phyloP scores from a whole-genome alignment of 35 echinoderm and acorn worm genomes.

The Anneissia japonica region DNA sequence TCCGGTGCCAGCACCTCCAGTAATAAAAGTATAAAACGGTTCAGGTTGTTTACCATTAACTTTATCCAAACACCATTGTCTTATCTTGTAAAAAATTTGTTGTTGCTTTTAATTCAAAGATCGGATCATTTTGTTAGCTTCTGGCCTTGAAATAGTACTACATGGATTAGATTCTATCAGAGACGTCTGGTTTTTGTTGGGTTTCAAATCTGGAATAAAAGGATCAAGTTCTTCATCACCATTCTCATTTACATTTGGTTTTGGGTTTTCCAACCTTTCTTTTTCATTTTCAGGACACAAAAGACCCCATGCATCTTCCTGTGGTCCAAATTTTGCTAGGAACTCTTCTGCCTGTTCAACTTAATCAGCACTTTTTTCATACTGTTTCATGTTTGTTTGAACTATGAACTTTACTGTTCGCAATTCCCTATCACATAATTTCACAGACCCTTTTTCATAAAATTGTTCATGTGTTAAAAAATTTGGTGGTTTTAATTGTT shows the following conservation, averaged over 20 bases:
- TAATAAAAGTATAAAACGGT: constrained; percentile 74
- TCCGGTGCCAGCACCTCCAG: constrained; percentile 46
- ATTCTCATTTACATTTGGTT: background rate
- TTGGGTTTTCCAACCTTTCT: constrained; percentile 23
- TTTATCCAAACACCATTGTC: constrained; percentile 47
- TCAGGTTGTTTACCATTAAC: constrained; percentile 17
- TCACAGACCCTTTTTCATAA: constrained; percentile 18
- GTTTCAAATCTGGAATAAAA: constrained; percentile 21
- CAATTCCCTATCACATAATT: background rate
- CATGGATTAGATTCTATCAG: constrained; percentile 10
- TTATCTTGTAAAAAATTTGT: constrained; percentile 39
- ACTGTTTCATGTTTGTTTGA: constrained; percentile 31
- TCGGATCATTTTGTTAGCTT: constrained; percentile 35
- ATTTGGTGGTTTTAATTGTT: constrained; percentile 31
- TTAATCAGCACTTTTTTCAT: constrained; percentile 14
- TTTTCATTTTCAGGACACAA: constrained; percentile 41
- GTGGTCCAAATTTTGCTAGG: constrained; percentile 1
- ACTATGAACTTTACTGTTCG: constrained; percentile 26
- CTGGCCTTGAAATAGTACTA: constrained; percentile 3
- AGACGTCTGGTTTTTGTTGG: background rate
- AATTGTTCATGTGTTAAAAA: constrained; percentile 36
- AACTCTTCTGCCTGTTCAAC: constrained; percentile 50
- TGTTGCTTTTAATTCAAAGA: constrained; percentile 50
- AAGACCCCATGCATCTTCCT: constrained; percentile 52
- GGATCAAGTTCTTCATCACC: constrained; percentile 17